These are phyloP conservation scores for Rynchops niger DNA, from an alignment of 2,113 vertebrate species.

Conservation along the genomic window DNA sequence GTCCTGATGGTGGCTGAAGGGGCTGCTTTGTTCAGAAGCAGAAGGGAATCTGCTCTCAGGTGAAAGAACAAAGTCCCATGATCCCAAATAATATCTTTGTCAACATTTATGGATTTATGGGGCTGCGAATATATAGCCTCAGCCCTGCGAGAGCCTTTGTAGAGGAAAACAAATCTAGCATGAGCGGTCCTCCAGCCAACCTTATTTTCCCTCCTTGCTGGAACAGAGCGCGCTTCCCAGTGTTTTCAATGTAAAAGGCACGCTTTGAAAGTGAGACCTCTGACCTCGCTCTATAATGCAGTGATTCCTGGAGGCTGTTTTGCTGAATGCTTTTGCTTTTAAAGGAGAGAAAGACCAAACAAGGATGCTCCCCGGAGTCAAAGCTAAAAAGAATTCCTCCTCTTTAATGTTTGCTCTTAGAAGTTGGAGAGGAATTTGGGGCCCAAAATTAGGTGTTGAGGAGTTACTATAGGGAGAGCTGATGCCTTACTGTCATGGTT, in stretches of 20 bases:
- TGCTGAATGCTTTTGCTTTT: constrained; percentile 13
- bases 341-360: neutral
- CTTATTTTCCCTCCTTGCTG: constrained; percentile 2
- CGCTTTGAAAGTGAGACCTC: constrained; percentile 16
- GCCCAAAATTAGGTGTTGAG: neutral
- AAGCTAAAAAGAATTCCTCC: neutral
- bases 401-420: neutral
- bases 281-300: neutral
- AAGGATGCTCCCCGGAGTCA: neutral
- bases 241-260: neutral
- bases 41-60: neutral
- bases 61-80: neutral
- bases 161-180: neutral
- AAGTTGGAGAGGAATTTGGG: neutral
- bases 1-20: neutral
- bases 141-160: neutral
- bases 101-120: neutral
- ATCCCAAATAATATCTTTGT: neutral
- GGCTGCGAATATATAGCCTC: neutral
- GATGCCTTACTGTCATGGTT: neutral
- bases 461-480: neutral
- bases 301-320: neutral
- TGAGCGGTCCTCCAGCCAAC: neutral
- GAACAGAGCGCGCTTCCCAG: neutral
- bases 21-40: neutral